Conservation (phyloP, 2,888 invertebrate species). For the Lycophotia porphyrea region DNA sequence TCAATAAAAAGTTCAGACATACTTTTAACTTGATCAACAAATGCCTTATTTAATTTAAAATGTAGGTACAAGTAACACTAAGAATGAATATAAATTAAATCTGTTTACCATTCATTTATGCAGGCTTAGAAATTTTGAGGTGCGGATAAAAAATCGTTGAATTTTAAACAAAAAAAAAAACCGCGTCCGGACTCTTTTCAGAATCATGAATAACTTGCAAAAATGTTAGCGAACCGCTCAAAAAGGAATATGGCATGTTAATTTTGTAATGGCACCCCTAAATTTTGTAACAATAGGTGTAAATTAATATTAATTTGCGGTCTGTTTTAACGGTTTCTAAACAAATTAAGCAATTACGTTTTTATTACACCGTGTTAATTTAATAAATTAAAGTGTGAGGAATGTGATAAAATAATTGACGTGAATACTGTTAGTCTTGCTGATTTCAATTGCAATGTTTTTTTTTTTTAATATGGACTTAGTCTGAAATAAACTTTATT, state of each 20-base stretch:
- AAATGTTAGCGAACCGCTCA: constrained; percentile 23
- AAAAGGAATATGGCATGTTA: constrained; percentile 44
- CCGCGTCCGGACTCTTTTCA: constrained; percentile 25
- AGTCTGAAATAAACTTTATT: too few relatives aligned
- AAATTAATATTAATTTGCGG: constrained; percentile 47
- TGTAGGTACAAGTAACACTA: constrained; percentile 14
- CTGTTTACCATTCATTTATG: constrained; percentile 65
- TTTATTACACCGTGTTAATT: constrained; percentile 29
- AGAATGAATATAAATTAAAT: constrained; percentile 59
- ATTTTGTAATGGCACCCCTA: constrained; percentile 53
- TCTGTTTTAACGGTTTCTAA: constrained; percentile 15
- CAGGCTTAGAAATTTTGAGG: constrained; percentile 46
- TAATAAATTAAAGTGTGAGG: background rate
- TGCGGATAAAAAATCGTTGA: constrained; percentile 53
- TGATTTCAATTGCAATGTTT: too few relatives aligned
- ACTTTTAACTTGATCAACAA: background rate
- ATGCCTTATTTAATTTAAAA: constrained; percentile 29
- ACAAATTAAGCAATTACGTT: constrained; percentile 26
- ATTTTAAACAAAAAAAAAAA: constrained; percentile 56
- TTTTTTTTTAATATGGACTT: too few relatives aligned
- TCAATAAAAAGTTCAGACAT: background rate
- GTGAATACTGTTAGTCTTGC: background rate
- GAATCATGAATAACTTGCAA: constrained; percentile 59
- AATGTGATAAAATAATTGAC: background rate
- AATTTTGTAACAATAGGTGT: constrained; percentile 44